Evolutionary conservation across 2,888 invertebrate species (phyloP), one percentile per base, ranked within the genome.

Genomic region (Strigamia crassipes): DNA sequence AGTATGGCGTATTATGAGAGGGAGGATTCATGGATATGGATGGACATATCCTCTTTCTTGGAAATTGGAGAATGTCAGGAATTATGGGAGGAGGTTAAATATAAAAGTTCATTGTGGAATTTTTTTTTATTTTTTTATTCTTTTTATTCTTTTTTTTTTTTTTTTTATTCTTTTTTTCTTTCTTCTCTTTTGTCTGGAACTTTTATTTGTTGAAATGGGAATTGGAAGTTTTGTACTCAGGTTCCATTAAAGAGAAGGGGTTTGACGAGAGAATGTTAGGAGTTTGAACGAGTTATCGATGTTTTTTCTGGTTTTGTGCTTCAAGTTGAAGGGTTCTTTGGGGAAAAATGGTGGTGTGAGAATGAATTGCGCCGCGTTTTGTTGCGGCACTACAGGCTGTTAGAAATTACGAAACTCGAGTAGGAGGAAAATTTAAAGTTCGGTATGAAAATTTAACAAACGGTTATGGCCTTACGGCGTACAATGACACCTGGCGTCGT

Each of bases 11-110:
- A 61, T 61, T n/a, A 61, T 18, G 61, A 23, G 61, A 61, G 61
- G 61, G 61, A 61, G 61, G 61, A 61, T 61, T 61, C 61, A 61
- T 61, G 61, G 61, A 61, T 61, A 61, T 61, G 61, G 61, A 61
- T 61, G 61, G 61, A 61, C 61, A 61, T 61, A 61, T 61, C 61
- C 61, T 61, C 61, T 61, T 61, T 61, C 61, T 61, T 61, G 61
- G 61, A 61, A 61, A 61, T 61, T 61, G 61, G 61, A 61, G 61
- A 61, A 61, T 61, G 61, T 61, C 61, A 61, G 61, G 61, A 61
- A 61, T 61, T 61, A 61, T 61, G 61, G 61, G 61, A 61, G 61
- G 61, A 61, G 61, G 61, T 61, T 61, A 61, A 61, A 61, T 61
- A 61, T 61, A 61, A 61, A 61, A 61, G 61, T 61, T 61, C 61